Evolutionary conservation across 2,113 vertebrate species (phyloP).

Genomic region (Cololabis saira): DNA sequence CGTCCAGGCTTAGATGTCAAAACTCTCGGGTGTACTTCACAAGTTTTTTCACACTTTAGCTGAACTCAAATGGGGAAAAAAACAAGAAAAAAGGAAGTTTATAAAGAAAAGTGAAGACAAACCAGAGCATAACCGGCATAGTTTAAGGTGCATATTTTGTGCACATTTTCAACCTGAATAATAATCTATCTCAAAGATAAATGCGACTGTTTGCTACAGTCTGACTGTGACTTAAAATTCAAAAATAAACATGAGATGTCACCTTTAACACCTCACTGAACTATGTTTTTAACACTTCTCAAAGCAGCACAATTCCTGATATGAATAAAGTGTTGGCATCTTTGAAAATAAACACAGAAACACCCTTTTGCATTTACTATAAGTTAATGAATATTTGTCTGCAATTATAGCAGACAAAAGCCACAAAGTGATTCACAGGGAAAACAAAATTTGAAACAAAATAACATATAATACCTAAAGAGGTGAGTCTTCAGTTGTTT

Average conservation of each 20-base stretch:
- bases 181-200: neutral
- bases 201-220: neutral
- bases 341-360: too few species aligned
- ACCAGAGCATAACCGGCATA: neutral
- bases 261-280: too few species aligned
- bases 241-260: neutral
- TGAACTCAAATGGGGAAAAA: conserved; percentile 9
- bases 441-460: too few species aligned
- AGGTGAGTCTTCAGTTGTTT: too few species aligned
- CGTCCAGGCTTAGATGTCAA: conserved; percentile 11
- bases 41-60: conserved; percentile 36
- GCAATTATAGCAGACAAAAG: too few species aligned
- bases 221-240: neutral
- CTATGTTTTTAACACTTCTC: too few species aligned
- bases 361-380: too few species aligned
- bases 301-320: too few species aligned
- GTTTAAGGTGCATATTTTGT: neutral
- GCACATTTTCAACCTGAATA: neutral
- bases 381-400: too few species aligned
- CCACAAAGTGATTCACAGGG: too few species aligned
- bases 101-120: neutral
- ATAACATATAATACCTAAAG: too few species aligned
- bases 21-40: conserved; percentile 59
- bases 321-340: too few species aligned
- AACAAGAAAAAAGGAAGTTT: conserved; percentile 52